Conservation (phyloP, 2,888 invertebrate species). For the Eudemis profundana region DNA sequence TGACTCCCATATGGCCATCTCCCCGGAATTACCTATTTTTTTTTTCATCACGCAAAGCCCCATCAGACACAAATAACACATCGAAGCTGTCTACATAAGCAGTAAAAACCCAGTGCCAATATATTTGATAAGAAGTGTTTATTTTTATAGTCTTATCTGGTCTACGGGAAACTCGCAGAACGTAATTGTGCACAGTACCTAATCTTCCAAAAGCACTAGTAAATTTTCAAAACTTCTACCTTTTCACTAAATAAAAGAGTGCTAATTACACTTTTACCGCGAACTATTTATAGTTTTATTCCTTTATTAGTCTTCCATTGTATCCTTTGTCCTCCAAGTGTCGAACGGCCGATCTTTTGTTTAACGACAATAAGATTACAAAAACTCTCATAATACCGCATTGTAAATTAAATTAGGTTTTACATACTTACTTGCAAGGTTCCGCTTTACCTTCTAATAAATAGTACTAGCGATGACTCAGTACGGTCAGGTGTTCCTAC, state of each 20-base stretch:
- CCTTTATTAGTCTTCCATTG: constrained; percentile 29
- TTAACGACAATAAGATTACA: constrained; percentile 45
- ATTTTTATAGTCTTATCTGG: too few relatives aligned
- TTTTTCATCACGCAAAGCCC: too few relatives aligned
- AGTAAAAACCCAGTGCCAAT: too few relatives aligned
- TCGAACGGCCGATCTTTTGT: constrained; percentile 44
- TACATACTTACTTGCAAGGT: constrained; percentile 27
- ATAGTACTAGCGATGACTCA: constrained; percentile 29
- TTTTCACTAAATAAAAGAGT: constrained; percentile 29
- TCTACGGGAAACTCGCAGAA: too few relatives aligned
- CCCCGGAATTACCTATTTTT: too few relatives aligned
- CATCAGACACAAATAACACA: too few relatives aligned
- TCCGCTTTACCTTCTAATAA: constrained; percentile 12
- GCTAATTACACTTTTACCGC: constrained; percentile 44
- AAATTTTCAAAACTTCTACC: too few relatives aligned
- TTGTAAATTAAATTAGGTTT: constrained; percentile 44
- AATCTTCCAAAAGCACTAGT: neutral
- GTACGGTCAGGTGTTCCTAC: constrained; percentile 29
- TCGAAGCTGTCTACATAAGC: too few relatives aligned
- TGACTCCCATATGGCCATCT: too few relatives aligned
- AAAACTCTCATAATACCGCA: constrained; percentile 39
- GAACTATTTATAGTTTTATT: constrained; percentile 39
- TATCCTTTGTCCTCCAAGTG: constrained; percentile 40
- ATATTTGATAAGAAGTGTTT: too few relatives aligned
- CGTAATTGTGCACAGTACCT: too few relatives aligned